Evolutionary conservation across 2,113 vertebrate species (phyloP).

Genomic region (Heloderma charlesbogerti): DNA sequence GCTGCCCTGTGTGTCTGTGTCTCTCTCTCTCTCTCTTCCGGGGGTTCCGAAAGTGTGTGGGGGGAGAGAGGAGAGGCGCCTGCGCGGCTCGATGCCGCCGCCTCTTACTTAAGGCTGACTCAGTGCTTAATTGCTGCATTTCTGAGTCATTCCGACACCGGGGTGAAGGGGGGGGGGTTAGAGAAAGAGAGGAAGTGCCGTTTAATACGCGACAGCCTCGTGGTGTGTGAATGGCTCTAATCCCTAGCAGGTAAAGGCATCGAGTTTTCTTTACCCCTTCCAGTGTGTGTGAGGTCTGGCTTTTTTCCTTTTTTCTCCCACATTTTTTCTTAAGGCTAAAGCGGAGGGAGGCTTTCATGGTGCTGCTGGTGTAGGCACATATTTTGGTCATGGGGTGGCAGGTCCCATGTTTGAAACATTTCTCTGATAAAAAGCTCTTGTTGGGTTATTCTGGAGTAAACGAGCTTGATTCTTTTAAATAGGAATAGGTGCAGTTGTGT

Average conservation of each 20-base stretch:
- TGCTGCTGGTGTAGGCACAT: neutral
- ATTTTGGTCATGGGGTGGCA: neutral
- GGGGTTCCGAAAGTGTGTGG: neutral
- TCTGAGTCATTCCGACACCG: constrained; percentile 72
- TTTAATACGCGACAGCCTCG: neutral
- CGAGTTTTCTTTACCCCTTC: neutral
- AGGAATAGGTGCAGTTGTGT: neutral
- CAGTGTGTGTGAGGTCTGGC: neutral
- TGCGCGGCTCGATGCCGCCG: constrained; percentile 31
- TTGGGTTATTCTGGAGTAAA: neutral
- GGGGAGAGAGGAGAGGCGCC: constrained; percentile 34
- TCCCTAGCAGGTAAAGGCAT: constrained; percentile 17
- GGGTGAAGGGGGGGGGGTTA: neutral
- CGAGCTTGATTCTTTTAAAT: neutral
- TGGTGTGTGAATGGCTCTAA: constrained; percentile 47
- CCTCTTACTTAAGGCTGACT: constrained; percentile 56
- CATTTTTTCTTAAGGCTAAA: neutral
- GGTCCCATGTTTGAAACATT: neutral
- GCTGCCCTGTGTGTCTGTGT: no score
- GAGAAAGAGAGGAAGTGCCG: neutral
- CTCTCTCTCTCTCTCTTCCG: no score
- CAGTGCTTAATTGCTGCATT: constrained; percentile 74
- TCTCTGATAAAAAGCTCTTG: neutral
- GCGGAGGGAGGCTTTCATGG: neutral
- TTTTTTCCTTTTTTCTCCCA: neutral